Evolutionary conservation across 2,113 vertebrate genomes (phyloP).

Genomic region (Cacatua alba): DNA sequence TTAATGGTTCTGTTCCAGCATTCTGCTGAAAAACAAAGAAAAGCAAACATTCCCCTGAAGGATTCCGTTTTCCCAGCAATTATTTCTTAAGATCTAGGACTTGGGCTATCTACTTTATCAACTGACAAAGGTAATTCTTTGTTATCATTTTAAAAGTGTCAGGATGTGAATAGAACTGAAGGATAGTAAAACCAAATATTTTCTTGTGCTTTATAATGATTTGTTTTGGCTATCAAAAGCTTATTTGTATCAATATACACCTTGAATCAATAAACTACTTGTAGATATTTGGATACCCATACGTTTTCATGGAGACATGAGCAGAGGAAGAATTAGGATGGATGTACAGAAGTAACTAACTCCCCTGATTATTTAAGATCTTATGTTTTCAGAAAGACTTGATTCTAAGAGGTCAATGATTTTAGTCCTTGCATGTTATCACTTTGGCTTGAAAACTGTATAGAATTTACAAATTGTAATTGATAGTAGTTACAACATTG

Average conservation of each 20-base stretch:
- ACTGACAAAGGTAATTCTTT: not conserved
- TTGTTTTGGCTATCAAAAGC: not conserved
- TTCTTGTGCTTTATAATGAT: not conserved
- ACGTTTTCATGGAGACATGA: not conserved
- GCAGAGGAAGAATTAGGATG: not conserved
- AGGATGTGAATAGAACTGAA: not conserved
- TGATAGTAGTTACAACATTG: not conserved
- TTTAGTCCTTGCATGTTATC: not conserved
- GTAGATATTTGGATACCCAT: not conserved
- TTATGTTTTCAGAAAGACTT: not conserved
- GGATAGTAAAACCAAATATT: not conserved
- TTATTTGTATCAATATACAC: not conserved
- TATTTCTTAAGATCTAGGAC: not conserved
- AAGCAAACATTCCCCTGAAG: not conserved
- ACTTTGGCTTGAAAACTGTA: not conserved
- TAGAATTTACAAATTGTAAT: not conserved
- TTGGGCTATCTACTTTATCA: not conserved
- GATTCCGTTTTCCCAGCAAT: not conserved
- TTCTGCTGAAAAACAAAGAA: not conserved
- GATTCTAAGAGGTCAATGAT: not conserved
- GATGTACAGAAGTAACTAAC: not conserved
- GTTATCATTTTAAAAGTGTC: not conserved
- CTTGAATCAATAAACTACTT: not conserved
- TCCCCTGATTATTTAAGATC: accelerated
- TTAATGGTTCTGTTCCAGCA: not conserved